Evolutionary conservation across 2,113 vertebrate species (phyloP).

Genomic region (Oncorhynchus gorbuscha): DNA sequence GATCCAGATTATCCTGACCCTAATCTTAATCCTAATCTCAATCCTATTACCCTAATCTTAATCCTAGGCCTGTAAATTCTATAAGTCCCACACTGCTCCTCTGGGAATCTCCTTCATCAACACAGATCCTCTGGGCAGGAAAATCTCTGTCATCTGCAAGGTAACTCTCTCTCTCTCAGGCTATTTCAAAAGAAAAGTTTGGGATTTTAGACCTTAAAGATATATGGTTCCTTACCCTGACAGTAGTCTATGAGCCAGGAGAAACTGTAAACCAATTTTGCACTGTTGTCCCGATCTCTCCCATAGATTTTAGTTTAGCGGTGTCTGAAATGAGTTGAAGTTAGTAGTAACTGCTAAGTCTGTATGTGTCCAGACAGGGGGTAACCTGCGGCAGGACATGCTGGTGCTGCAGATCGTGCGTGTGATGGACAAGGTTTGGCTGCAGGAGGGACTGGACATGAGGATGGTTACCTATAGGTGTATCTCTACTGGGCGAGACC

Average conservation of each 20-base stretch:
- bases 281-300: too few species aligned
- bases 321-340: too few species aligned
- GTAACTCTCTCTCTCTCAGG: slow-evolving; percentile 52
- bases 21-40: too few species aligned
- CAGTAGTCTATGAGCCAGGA: too few species aligned
- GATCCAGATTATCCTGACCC: background rate
- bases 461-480: slow-evolving; percentile 93
- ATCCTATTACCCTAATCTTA: background rate
- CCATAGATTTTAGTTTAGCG: too few species aligned
- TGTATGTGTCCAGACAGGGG: slow-evolving; percentile 78
- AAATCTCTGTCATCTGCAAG: slow-evolving; percentile 90
- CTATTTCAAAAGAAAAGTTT: too few species aligned
- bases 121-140: slow-evolving; percentile 82
- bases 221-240: too few species aligned
- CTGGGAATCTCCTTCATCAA: slow-evolving; percentile 88
- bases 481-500: slow-evolving; percentile 82
- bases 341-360: too few species aligned
- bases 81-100: slow-evolving; percentile 90
- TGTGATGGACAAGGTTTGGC: slow-evolving; percentile 92
- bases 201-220: too few species aligned
- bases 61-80: slow-evolving; percentile 85
- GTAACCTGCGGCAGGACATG: slow-evolving; percentile 96
- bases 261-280: too few species aligned
- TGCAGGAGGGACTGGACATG: slow-evolving; percentile 90
- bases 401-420: slow-evolving; percentile 91